Evolutionary conservation across 2,797 vertebrate genomes (phyloP).

Genomic region (Pogoniulus pusillus): DNA sequence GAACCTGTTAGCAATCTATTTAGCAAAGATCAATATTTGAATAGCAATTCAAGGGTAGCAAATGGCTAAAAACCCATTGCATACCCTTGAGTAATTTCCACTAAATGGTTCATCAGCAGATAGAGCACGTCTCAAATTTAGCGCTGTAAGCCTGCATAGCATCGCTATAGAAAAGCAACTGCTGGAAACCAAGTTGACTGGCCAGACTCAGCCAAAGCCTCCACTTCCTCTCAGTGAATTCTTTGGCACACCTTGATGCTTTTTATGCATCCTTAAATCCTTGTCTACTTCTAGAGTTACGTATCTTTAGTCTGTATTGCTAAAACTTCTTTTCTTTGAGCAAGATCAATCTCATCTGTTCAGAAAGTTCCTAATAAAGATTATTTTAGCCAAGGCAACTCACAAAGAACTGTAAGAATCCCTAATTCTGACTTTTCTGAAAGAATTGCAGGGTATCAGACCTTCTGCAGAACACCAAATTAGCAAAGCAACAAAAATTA

Average conservation of each 20-base stretch:
- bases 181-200: background rate
- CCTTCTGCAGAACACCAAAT: background rate
- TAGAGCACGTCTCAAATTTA: background rate
- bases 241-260: background rate
- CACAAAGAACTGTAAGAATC: background rate
- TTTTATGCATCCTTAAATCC: background rate
- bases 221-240: background rate
- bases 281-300: background rate
- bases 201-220: background rate
- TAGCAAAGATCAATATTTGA: slow-evolving; percentile 37
- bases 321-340: background rate
- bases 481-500: background rate
- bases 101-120: slow-evolving; percentile 12
- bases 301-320: background rate
- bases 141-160: background rate
- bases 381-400: background rate
- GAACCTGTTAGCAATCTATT: slow-evolving; percentile 58
- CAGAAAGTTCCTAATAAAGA: background rate
- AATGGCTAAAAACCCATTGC: slow-evolving; percentile 33
- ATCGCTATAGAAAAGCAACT: background rate
- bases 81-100: slow-evolving; percentile 27
- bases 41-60: slow-evolving; percentile 41
- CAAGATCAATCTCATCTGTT: background rate
- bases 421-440: background rate
- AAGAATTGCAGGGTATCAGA: background rate